phyloP scores from a whole-genome alignment of 2,113 vertebrate species.

The Vidua chalybeata region DNA sequence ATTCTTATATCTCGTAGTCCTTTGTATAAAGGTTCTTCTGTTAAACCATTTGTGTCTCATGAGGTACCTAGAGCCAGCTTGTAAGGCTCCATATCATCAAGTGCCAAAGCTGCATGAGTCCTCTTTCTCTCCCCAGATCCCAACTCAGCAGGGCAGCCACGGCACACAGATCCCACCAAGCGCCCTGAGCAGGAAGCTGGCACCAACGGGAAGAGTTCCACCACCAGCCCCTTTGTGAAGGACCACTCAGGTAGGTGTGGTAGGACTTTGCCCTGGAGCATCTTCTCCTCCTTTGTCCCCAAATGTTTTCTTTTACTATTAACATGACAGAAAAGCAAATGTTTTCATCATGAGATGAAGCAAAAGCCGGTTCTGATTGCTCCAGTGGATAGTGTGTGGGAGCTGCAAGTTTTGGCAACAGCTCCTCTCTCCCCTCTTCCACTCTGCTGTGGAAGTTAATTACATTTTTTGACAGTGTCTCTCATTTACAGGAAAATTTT shows the following conservation, averaged over 20 bases:
- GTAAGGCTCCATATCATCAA: conserved; percentile 5
- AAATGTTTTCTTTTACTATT: background rate
- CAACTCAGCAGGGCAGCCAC: conserved; percentile 81
- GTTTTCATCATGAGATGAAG: background rate
- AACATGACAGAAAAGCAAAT: background rate
- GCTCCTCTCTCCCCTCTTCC: background rate
- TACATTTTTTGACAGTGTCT: conserved; percentile 2
- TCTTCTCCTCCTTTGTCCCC: background rate
- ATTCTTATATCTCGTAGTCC: conserved; percentile 52
- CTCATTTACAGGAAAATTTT: conserved; percentile 45
- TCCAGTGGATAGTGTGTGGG: background rate
- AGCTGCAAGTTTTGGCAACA: background rate
- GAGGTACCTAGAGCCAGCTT: conserved; percentile 24
- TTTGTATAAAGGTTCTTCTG: conserved; percentile 71
- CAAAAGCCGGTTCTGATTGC: background rate
- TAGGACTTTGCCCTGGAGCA: background rate
- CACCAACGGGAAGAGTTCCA: conserved; percentile 83
- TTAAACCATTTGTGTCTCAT: conserved; percentile 62
- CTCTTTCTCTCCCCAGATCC: conserved; percentile 82
- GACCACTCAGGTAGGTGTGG: conserved; percentile 76
- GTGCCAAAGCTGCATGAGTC: conserved; percentile 46
- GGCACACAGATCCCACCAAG: conserved; percentile 84
- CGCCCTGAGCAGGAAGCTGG: conserved; percentile 83
- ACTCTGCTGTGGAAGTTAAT: conserved; percentile 13
- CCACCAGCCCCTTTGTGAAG: conserved; percentile 82